phyloP scores from a whole-genome alignment of 1,140 invertebrate genomes.

The Prorops nasuta region DNA sequence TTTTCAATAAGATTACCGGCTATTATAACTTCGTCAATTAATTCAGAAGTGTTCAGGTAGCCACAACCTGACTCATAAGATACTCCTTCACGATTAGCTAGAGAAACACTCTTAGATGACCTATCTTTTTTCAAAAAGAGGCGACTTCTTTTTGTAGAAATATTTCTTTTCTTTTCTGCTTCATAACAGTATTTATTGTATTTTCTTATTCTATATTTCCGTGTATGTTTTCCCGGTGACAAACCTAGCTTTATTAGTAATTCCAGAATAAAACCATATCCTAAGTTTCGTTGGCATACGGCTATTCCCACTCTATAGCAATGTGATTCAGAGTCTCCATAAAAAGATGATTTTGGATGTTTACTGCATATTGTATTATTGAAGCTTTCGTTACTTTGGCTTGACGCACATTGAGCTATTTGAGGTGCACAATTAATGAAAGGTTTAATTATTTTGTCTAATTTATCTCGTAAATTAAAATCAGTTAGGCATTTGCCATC shows the following conservation, averaged over 20 bases:
- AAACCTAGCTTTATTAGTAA: constrained; percentile 3
- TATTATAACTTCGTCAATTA: constrained; percentile 1
- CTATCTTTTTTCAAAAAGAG: constrained; percentile 9
- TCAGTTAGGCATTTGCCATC: constrained; percentile 8
- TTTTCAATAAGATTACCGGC: not conserved
- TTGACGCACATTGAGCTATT: constrained; percentile 12
- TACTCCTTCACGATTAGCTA: constrained; percentile 7
- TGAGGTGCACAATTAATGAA: constrained; percentile 1
- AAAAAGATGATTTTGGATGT: constrained; percentile 12
- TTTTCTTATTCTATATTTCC: constrained; percentile 9
- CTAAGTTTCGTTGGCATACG: constrained; percentile 14
- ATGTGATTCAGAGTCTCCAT: constrained; percentile 13
- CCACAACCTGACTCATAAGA: constrained; percentile 7
- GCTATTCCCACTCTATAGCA: constrained; percentile 5
- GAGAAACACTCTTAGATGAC: not conserved
- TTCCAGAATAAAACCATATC: constrained; percentile 3
- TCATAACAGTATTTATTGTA: not conserved
- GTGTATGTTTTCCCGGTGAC: constrained; percentile 4
- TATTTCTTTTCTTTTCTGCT: constrained; percentile 1
- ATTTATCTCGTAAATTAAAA: constrained; percentile 3
- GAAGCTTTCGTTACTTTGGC: constrained; percentile 10
- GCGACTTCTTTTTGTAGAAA: not conserved
- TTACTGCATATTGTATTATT: constrained; percentile 12
- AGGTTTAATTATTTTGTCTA: constrained; percentile 10
- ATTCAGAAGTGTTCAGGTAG: constrained; percentile 6